phyloP scores from a whole-genome alignment of 2,888 invertebrate species.

The Oscheius sp. region DNA sequence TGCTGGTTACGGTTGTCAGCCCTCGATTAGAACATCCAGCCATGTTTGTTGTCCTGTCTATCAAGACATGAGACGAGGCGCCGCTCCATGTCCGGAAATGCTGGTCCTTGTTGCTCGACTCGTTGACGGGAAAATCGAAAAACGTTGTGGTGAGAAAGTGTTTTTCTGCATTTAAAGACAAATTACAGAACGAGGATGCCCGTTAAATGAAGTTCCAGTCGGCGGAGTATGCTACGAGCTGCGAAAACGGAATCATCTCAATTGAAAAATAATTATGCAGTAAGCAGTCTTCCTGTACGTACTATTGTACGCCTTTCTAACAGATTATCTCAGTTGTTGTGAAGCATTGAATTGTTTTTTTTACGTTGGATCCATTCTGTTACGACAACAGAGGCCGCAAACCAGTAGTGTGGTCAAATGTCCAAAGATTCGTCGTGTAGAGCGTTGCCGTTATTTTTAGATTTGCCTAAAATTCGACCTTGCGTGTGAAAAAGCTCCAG shows the following conservation, averaged over 20 bases:
- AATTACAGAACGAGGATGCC: constrained; percentile 58
- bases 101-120: constrained; percentile 55
- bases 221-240: constrained; percentile 63
- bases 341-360: too few species aligned
- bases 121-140: constrained; percentile 54
- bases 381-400: too few species aligned
- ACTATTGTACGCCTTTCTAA: constrained; percentile 33
- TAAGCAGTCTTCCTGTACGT: constrained; percentile 37
- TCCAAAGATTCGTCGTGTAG: constrained; percentile 10
- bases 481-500: not conserved
- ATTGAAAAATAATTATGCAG: constrained; percentile 18
- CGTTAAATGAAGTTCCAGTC: constrained; percentile 58
- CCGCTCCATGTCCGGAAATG: constrained; percentile 54
- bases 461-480: not conserved
- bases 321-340: not conserved
- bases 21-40: constrained; percentile 12
- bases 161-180: constrained; percentile 5
- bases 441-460: not conserved
- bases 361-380: too few species aligned
- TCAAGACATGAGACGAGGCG: constrained; percentile 11
- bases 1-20: constrained; percentile 41
- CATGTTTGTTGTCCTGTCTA: constrained; percentile 46
- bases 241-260: constrained; percentile 20
- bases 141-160: constrained; percentile 53
- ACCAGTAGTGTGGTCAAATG: not conserved